Conservation (phyloP, 2,113 vertebrate species). For the Thalassarche chlororhynchos region DNA sequence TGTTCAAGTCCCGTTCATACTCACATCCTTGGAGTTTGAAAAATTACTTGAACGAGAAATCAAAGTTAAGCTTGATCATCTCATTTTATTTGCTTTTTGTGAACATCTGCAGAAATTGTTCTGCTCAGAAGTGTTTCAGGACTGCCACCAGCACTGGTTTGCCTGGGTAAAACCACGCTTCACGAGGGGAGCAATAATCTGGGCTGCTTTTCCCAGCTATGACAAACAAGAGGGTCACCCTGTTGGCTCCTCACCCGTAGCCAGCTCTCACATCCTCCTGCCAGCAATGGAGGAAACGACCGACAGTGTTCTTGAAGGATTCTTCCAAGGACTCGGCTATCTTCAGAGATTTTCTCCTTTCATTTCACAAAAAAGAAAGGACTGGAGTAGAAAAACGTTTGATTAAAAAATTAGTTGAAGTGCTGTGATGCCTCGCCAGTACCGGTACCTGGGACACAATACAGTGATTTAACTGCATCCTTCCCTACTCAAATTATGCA, state of each 20-base stretch:
- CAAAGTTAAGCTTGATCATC: background rate
- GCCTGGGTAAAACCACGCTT: background rate
- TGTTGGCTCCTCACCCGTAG: background rate
- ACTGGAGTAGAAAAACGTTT: background rate
- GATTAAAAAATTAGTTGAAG: background rate
- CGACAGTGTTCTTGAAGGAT: background rate
- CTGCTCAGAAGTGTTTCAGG: background rate
- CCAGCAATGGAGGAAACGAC: background rate
- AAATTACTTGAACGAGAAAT: background rate
- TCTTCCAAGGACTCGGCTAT: background rate
- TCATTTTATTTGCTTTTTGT: background rate
- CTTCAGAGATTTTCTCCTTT: background rate
- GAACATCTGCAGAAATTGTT: background rate
- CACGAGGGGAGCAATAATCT: background rate
- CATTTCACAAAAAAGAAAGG: background rate
- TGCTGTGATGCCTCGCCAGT: background rate
- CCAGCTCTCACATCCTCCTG: background rate
- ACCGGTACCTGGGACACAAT: background rate
- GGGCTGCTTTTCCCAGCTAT: background rate
- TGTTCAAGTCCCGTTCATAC: background rate
- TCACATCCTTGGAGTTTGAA: background rate
- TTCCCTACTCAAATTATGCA: background rate
- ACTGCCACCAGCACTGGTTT: background rate
- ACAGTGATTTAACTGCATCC: background rate
- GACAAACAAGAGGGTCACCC: background rate